Percentiles rank a stretch among this genome's conserved stretches.
phyloP scores from a whole-genome alignment of 2,888 invertebrate genomes.

The Cheilosia impressa region DNA sequence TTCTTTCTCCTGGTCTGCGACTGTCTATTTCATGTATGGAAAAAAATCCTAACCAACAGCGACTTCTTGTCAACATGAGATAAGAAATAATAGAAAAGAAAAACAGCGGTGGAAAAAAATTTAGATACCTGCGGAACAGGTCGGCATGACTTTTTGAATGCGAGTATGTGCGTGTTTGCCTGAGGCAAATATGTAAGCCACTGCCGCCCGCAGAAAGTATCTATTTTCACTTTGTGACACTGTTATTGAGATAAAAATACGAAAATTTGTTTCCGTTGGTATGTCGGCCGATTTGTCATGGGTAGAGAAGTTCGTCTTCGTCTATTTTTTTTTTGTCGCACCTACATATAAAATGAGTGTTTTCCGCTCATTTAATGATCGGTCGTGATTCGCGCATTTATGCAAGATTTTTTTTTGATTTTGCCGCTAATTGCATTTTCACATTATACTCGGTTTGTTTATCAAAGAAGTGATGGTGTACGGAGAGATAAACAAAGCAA shows the following conservation, averaged over 20 bases:
- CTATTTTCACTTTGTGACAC: slow-evolving; percentile 51
- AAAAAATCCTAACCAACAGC: background rate
- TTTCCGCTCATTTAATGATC: slow-evolving; percentile 10
- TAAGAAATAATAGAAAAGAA: slow-evolving; percentile 14
- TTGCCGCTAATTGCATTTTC: slow-evolving; percentile 50
- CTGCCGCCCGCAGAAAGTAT: slow-evolving; percentile 32
- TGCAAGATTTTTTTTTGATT: slow-evolving; percentile 11
- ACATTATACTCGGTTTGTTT: slow-evolving; percentile 14
- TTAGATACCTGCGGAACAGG: slow-evolving; percentile 29
- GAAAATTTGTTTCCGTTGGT: slow-evolving; percentile 27
- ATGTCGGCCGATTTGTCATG: background rate
- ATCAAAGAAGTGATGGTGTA: background rate
- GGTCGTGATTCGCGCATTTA: slow-evolving; percentile 35
- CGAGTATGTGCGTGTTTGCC: slow-evolving; percentile 13
- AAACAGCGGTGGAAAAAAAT: background rate
- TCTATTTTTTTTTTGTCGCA: slow-evolving; percentile 31
- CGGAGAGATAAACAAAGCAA: background rate
- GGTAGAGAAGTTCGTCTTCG: background rate
- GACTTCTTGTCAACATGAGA: slow-evolving; percentile 47
- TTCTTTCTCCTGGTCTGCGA: background rate
- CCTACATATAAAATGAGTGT: slow-evolving; percentile 12
- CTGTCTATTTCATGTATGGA: background rate
- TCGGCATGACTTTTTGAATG: background rate
- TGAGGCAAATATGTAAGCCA: slow-evolving; percentile 39
- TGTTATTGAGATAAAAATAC: slow-evolving; percentile 47